Evolutionary conservation across 2,797 vertebrate genomes (phyloP).

Genomic region (Chelonia mydas): DNA sequence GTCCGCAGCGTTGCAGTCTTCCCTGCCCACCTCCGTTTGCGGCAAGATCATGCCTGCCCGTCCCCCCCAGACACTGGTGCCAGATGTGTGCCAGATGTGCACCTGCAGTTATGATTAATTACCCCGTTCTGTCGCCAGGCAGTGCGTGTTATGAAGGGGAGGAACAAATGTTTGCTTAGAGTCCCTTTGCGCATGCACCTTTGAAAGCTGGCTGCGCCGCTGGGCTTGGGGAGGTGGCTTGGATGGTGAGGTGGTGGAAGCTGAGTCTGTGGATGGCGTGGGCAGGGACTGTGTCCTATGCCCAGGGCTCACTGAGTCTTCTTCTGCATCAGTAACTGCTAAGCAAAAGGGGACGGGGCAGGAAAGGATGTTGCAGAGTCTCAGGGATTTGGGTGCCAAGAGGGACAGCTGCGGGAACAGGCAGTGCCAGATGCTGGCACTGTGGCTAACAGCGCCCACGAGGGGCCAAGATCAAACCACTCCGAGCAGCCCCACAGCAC

Average conservation of each 20-base stretch:
- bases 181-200: background rate
- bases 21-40: background rate
- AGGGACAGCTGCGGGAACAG: background rate
- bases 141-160: background rate
- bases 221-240: background rate
- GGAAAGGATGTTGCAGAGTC: background rate
- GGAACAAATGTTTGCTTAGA: background rate
- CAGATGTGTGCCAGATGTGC: background rate
- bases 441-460: too few species aligned
- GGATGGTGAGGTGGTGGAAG: too few species aligned
- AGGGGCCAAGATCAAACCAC: background rate
- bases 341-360: background rate
- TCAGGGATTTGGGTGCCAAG: background rate
- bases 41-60: background rate
- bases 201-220: background rate
- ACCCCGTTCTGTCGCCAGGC: background rate
- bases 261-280: background rate
- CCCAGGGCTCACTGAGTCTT: background rate
- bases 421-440: too few species aligned
- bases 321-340: background rate
- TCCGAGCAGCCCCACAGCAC: background rate
- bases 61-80: background rate
- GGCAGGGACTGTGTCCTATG: too few species aligned
- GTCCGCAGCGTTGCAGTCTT: background rate
- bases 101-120: background rate